Percentiles rank a stretch among this genome's conserved stretches.
Conservation (phyloP, 2,888 invertebrate species). For the Macrosoma leucophasiata region DNA sequence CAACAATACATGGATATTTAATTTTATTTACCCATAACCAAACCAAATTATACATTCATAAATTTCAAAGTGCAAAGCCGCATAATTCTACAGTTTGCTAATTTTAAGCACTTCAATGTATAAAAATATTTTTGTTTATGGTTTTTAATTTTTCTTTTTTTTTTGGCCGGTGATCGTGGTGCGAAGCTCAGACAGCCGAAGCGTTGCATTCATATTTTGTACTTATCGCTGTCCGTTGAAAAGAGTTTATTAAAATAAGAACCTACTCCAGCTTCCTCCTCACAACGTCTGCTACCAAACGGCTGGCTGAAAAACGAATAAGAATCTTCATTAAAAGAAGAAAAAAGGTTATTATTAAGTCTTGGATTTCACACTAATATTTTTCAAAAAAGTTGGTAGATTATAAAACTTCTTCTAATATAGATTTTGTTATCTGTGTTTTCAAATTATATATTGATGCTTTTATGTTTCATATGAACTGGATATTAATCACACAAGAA, state of each 20-base stretch:
- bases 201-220: conserved; percentile 36
- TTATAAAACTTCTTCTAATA: no score
- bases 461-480: no score
- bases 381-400: no score
- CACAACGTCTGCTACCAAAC: conserved; percentile 51
- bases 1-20: conserved; percentile 26
- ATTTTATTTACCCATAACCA: no score
- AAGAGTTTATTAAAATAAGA: conserved; percentile 24
- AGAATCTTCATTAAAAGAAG: conserved; percentile 15
- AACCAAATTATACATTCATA: no score
- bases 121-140: conserved; percentile 16
- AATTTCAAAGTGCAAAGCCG: no score
- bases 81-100: no score
- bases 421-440: no score
- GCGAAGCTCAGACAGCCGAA: conserved; percentile 30
- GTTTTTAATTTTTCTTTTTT: conserved; percentile 13
- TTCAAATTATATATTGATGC: no score
- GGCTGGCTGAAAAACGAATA: conserved; percentile 50
- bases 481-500: no score
- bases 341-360: no score
- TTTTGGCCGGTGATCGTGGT: conserved; percentile 23
- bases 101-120: conserved; percentile 14
- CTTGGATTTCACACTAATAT: no score
- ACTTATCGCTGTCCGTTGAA: conserved; percentile 34
- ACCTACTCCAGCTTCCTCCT: conserved; percentile 49